These are phyloP conservation scores for Emmelina monodactyla DNA, from an alignment of 2,888 invertebrate genomes.

Conservation along the genomic window DNA sequence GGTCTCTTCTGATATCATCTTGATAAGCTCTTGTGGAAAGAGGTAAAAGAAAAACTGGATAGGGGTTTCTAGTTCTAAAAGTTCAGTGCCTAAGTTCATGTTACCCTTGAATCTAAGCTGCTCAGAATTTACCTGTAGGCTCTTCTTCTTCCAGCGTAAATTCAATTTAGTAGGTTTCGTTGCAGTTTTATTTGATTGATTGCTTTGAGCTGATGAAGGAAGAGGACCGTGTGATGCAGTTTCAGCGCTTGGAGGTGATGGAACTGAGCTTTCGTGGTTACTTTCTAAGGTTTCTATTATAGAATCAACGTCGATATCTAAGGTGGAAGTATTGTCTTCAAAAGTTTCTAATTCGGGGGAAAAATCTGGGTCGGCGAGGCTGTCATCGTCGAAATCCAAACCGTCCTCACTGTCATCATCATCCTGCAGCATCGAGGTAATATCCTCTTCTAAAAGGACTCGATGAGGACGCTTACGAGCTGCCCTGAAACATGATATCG, in stretches of 20 bases:
- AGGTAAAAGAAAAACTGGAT: conserved; percentile 16
- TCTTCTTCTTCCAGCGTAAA: too few relatives aligned
- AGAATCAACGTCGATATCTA: too few relatives aligned
- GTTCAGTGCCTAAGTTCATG: conserved; percentile 10
- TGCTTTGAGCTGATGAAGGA: too few relatives aligned
- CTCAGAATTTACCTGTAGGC: too few relatives aligned
- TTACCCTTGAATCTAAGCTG: conserved; percentile 13
- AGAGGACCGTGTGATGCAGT: too few relatives aligned
- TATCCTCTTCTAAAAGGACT: conserved; percentile 5
- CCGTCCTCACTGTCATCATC: conserved; percentile 14
- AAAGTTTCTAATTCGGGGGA: conserved; percentile 8
- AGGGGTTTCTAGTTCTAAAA: conserved; percentile 13
- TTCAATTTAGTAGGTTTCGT: too few relatives aligned
- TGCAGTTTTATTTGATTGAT: too few relatives aligned
- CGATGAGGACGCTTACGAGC: conserved; percentile 6
- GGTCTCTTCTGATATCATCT: conserved; percentile 11
- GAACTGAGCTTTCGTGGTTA: too few relatives aligned
- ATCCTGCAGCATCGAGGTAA: conserved; percentile 4
- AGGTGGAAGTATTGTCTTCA: conserved; percentile 4
- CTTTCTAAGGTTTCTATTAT: too few relatives aligned
- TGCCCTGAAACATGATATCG: too few relatives aligned
- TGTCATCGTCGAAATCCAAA: conserved; percentile 14
- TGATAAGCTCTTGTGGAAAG: conserved; percentile 15
- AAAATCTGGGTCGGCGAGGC: conserved; percentile 14
- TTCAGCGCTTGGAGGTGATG: too few relatives aligned